Evolutionary conservation across 2,797 vertebrate genomes (phyloP), one percentile per base, ranked within the genome.

Genomic region (Takifugu rubripes): DNA sequence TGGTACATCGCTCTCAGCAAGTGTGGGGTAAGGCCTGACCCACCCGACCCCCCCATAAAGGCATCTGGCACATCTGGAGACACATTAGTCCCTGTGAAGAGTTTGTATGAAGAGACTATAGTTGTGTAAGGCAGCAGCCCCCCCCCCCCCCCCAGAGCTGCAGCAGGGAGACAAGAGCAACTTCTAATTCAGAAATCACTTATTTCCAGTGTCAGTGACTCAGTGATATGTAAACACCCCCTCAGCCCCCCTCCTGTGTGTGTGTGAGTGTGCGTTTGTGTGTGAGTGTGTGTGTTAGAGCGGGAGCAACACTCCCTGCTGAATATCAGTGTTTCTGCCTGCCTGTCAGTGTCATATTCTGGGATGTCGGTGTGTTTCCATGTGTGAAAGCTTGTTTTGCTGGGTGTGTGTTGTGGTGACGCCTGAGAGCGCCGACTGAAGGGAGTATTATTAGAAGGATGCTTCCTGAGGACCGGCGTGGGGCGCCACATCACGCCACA

Each of bases 1-100:
- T 96, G 94, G 95, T 96, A 96, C 81, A 94, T 97, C 10, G 94
- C 94, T 0, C 94, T 97, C 84, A 97, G 95, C 93, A 97, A 97
- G 79, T 97, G 95, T 54, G 94, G 94, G 89, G 95, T 96, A 87
- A 94, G 93, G 61, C 45, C 31, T 25, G 55, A 73, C 61, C 74
- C 3, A 21, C 15, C 31, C 5, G 29, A 66, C 56, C 54, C 36
- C 47, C 6, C 33, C 36, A 5, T 1, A 29, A 45, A 42, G 5
- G 59, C 21, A 15, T 44, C 14, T 43, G n/a, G 14, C 36, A 10
- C 31, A 10, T 33, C 5, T 33, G 31, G 8, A 36, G 33, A 36
- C 11, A 2, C 7, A 36, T 9, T 12, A 36, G 10, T 36, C 33
- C 33, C 11, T 12, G 2, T 36, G 9, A 36, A 40, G 36, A 40